Conservation (phyloP, 1,140 invertebrate genomes). For the Drosophila sp. region DNA sequence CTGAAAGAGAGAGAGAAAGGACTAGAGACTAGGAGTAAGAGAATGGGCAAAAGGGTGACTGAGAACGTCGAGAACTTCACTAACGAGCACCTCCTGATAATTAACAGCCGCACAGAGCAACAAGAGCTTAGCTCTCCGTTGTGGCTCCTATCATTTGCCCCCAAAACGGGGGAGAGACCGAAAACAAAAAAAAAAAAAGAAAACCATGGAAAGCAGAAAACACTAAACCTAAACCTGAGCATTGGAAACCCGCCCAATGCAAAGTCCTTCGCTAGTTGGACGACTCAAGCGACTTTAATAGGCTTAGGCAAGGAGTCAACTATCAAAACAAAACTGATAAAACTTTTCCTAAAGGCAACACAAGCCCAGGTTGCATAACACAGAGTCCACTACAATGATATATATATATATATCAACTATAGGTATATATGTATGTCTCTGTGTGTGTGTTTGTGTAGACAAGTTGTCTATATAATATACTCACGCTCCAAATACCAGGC, state of each 20-base stretch:
- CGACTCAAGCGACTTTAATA: constrained; percentile 71
- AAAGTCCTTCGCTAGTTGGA: constrained; percentile 71
- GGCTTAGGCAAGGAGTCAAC: constrained; percentile 73
- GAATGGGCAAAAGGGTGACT: constrained; percentile 6
- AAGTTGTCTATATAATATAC: constrained; percentile 63
- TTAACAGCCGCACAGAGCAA: constrained; percentile 53
- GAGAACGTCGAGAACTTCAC: constrained; percentile 45
- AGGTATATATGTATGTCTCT: not conserved
- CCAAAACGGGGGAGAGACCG: not conserved
- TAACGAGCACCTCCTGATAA: constrained; percentile 73
- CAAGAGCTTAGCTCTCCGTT: constrained; percentile 51
- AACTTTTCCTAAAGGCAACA: constrained; percentile 42
- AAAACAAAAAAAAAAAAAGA: not conserved
- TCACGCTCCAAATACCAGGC: constrained; percentile 65
- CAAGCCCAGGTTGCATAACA: constrained; percentile 15
- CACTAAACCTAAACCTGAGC: constrained; percentile 23
- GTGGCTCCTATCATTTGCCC: constrained; percentile 55
- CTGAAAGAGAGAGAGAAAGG: constrained; percentile 14
- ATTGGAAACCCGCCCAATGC: constrained; percentile 63
- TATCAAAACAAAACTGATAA: constrained; percentile 78
- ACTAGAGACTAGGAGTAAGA: not conserved
- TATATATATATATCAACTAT: constrained; percentile 21
- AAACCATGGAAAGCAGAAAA: not conserved
- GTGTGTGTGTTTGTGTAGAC: constrained; percentile 12
- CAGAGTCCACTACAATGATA: constrained; percentile 24